A percentile compares a stretch with the other conserved stretches of the same genome.
Conservation (phyloP, 2,113 vertebrate genomes). For the Sylvilagus bachmani region DNA sequence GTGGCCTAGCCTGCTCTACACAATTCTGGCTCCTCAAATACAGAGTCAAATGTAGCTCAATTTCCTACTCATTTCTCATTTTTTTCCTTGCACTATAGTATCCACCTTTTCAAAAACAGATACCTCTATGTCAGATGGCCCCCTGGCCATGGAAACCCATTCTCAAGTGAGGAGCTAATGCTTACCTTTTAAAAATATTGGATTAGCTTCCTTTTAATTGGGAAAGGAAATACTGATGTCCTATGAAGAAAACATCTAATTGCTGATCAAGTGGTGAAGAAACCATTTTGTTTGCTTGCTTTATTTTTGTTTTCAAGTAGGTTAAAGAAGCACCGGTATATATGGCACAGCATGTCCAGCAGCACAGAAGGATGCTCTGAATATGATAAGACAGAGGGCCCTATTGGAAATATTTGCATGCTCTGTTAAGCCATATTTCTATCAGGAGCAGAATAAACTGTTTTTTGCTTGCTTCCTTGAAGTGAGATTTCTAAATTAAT, state of each 20-base stretch:
- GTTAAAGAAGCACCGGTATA: neutral
- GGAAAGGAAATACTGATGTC: neutral
- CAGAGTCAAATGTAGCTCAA: neutral
- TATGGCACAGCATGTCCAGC: neutral
- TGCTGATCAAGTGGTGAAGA: neutral
- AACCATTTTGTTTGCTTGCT: neutral
- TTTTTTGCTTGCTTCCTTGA: constrained; percentile 7
- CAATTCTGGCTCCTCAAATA: too few relatives aligned
- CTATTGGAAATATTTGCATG: neutral
- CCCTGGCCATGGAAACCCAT: neutral
- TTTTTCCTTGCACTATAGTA: neutral
- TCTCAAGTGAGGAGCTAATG: neutral
- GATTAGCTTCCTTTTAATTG: neutral
- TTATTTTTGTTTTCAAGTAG: neutral
- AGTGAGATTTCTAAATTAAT: constrained; percentile 28
- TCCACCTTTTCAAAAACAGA: neutral
- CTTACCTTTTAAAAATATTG: neutral
- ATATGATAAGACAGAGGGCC: neutral
- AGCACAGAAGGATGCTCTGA: neutral
- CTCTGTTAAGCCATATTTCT: neutral
- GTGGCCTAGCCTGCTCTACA: too few relatives aligned
- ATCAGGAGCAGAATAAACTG: neutral
- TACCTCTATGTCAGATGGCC: neutral
- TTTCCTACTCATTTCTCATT: neutral
- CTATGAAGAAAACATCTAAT: neutral